Percentiles rank a stretch among this genome's conserved stretches.
Conservation (phyloP, 2,888 invertebrate genomes). For the Drymonia ruficornis region DNA sequence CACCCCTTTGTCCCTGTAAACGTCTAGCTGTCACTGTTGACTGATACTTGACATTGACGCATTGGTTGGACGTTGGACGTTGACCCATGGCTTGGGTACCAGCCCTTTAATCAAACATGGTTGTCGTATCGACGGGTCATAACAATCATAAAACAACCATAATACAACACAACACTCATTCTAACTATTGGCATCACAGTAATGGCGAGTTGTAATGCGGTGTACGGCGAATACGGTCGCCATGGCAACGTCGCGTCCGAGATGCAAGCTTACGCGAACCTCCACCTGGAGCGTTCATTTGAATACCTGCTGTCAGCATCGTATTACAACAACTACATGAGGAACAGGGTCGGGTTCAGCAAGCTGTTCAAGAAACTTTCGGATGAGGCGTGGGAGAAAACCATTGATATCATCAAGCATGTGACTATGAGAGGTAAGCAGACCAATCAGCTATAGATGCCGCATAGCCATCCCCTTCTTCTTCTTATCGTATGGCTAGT, state of each 20-base stretch:
- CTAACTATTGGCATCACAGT: conserved; percentile 41
- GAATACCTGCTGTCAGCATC: conserved; percentile 90
- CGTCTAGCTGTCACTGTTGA: too few relatives aligned
- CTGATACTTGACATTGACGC: too few relatives aligned
- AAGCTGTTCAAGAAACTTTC: conserved; percentile 90
- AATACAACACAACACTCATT: too few relatives aligned
- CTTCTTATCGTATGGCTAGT: too few relatives aligned
- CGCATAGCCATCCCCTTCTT: too few relatives aligned
- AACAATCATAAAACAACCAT: too few relatives aligned
- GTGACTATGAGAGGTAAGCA: conserved; percentile 90
- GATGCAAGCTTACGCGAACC: conserved; percentile 84
- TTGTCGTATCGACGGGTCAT: too few relatives aligned
- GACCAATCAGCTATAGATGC: too few relatives aligned
- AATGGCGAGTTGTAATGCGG: conserved; percentile 86
- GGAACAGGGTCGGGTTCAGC: conserved; percentile 90
- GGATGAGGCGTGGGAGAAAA: conserved; percentile 90
- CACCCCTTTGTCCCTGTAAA: too few relatives aligned
- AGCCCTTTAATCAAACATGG: too few relatives aligned
- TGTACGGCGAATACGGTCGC: conserved; percentile 85
- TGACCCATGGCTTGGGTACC: too few relatives aligned
- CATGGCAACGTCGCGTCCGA: conserved; percentile 73
- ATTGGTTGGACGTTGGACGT: too few relatives aligned
- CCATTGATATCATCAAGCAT: conserved; percentile 91
- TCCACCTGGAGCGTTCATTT: conserved; percentile 89
- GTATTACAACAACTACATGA: conserved; percentile 90